Evolutionary conservation across 2,113 vertebrate genomes (phyloP).

Genomic region (Centropristis striata): DNA sequence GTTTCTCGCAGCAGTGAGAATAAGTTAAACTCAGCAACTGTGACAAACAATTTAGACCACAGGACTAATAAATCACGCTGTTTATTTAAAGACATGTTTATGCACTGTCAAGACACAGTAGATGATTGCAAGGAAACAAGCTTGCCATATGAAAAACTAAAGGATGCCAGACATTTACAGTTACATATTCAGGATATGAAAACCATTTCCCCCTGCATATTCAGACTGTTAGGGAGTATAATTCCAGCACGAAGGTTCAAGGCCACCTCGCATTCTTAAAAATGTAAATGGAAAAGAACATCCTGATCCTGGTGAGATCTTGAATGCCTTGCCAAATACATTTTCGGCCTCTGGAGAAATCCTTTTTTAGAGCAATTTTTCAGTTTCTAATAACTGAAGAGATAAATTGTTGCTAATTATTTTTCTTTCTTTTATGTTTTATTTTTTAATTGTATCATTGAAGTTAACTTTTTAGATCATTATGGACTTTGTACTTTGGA

Average conservation of each 20-base stretch:
- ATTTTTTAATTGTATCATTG: constrained; percentile 14
- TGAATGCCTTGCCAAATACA: constrained; percentile 50
- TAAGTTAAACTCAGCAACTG: background rate
- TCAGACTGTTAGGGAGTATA: constrained; percentile 74
- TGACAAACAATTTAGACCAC: constrained; percentile 35
- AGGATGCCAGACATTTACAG: constrained; percentile 30
- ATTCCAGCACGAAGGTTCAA: constrained; percentile 79
- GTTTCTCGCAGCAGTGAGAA: background rate
- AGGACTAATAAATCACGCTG: constrained; percentile 45
- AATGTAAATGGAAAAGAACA: constrained; percentile 89
- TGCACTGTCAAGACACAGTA: constrained; percentile 43
- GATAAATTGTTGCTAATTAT: background rate
- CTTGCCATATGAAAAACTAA: constrained; percentile 17
- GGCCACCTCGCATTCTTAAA: constrained; percentile 83
- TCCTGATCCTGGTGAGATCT: constrained; percentile 83
- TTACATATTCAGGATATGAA: constrained; percentile 59
- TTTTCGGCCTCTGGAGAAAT: constrained; percentile 11
- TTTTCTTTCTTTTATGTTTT: constrained; percentile 32
- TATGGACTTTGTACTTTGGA: constrained; percentile 27
- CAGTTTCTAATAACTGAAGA: constrained; percentile 39
- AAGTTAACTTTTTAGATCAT: constrained; percentile 37
- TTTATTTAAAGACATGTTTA: constrained; percentile 63
- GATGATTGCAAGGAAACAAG: constrained; percentile 50
- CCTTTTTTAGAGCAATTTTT: constrained; percentile 16
- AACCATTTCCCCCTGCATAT: constrained; percentile 55